Evolutionary conservation across 2,113 vertebrate genomes (phyloP).

Genomic region (Chloebia gouldiae): DNA sequence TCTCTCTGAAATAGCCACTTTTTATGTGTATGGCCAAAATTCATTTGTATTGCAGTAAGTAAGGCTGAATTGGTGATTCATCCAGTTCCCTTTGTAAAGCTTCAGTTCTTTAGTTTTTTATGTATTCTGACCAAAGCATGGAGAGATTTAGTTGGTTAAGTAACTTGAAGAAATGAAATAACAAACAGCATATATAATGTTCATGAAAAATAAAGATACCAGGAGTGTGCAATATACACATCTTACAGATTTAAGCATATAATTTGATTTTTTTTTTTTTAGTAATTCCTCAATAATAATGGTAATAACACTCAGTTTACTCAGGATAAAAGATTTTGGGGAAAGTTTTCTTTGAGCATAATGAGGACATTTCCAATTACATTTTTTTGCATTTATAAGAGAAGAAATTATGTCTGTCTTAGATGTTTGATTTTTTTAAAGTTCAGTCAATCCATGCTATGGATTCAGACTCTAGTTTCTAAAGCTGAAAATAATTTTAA

Average conservation of each 20-base stretch:
- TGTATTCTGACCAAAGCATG: background rate
- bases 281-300: background rate
- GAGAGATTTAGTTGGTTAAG: conserved; percentile 25
- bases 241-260: background rate
- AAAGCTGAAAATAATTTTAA: background rate
- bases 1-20: background rate
- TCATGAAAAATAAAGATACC: background rate
- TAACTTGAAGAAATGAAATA: conserved; percentile 2
- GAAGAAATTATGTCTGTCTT: background rate
- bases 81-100: background rate
- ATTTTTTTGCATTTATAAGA: background rate
- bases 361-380: background rate
- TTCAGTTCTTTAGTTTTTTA: background rate
- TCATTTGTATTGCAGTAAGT: background rate
- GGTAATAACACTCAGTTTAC: background rate
- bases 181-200: background rate
- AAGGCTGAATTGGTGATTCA: background rate
- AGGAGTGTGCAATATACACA: background rate
- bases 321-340: background rate
- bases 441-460: background rate
- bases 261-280: background rate
- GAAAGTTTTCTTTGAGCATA: background rate
- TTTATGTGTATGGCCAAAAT: background rate
- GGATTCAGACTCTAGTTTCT: background rate
- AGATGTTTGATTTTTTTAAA: background rate